Percentiles rank a stretch among this genome's conserved stretches.
phyloP scores from a whole-genome alignment of 1,140 invertebrate species.

The Dinothrombium tinctorium region DNA sequence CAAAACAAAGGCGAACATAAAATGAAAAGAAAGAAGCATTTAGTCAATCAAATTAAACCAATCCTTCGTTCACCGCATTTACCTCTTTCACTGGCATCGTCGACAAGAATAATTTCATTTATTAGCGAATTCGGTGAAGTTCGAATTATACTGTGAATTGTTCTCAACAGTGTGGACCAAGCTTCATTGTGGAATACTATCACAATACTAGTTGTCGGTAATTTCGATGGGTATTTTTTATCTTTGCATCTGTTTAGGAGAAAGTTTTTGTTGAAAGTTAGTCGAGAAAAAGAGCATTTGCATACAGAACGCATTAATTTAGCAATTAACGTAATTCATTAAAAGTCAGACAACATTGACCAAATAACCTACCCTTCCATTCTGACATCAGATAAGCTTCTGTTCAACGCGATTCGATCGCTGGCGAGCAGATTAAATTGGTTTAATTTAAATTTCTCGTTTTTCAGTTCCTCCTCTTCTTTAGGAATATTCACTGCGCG shows the following conservation, averaged over 20 bases:
- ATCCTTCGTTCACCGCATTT: too few species aligned
- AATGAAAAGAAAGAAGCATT: too few species aligned
- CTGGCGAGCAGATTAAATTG: conserved; percentile 96
- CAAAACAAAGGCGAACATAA: neutral
- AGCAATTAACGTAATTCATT: neutral
- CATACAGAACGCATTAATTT: neutral
- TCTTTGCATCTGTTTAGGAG: conserved; percentile 15
- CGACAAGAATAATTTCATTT: conserved; percentile 27
- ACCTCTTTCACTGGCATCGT: conserved; percentile 26
- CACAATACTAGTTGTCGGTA: conserved; percentile 22
- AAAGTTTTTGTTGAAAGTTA: too few species aligned
- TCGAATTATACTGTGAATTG: conserved; percentile 25
- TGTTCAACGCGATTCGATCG: conserved; percentile 88
- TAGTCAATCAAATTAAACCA: too few species aligned
- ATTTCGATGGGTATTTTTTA: conserved; percentile 14
- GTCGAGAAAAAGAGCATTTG: neutral
- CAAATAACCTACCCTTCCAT: conserved; percentile 47
- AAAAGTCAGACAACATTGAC: neutral
- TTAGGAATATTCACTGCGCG: conserved; percentile 60
- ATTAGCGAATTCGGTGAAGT: conserved; percentile 22
- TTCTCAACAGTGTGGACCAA: conserved; percentile 26
- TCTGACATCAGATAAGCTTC: conserved; percentile 78
- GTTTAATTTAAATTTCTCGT: conserved; percentile 81
- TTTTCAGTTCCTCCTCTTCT: conserved; percentile 57
- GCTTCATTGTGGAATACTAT: conserved; percentile 30